A percentile compares a stretch with the other conserved stretches of the same genome.
phyloP scores from a whole-genome alignment of 1,140 invertebrate genomes.

The Drosophila kepulauana region DNA sequence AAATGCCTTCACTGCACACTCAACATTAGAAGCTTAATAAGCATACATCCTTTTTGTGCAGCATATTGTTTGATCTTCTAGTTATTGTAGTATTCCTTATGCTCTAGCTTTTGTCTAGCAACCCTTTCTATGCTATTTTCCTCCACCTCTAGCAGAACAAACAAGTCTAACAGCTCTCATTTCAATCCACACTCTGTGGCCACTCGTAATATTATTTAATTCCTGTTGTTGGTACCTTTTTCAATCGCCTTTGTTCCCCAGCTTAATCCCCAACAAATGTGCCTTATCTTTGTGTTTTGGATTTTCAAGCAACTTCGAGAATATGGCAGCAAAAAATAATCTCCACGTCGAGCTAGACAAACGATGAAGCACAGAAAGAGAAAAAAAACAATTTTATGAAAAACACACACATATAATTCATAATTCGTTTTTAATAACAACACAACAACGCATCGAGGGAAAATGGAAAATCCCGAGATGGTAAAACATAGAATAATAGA shows the following conservation, averaged over 20 bases:
- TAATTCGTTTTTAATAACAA: conserved; percentile 82
- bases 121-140: not conserved
- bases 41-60: not conserved
- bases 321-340: conserved; percentile 48
- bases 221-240: conserved; percentile 31
- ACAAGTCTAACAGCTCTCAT: conserved; percentile 5
- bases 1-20: not conserved
- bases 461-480: conserved; percentile 21
- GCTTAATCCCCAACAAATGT: conserved; percentile 68
- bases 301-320: conserved; percentile 49
- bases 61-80: conserved; percentile 18
- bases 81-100: not conserved
- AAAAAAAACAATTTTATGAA: conserved; percentile 60
- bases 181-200: conserved; percentile 9
- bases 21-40: not conserved
- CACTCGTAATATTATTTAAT: conserved; percentile 27
- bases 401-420: conserved; percentile 78
- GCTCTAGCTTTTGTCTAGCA: not conserved
- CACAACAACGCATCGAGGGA: conserved; percentile 10
- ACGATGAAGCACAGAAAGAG: conserved; percentile 17
- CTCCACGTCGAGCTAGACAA: conserved; percentile 30
- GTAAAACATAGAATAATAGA: conserved; percentile 5
- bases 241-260: conserved; percentile 30
- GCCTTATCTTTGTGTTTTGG: conserved; percentile 68
- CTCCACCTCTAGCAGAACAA: not conserved